phyloP scores from a whole-genome alignment of 2,113 vertebrate species.

The Hypanus sabinus region DNA sequence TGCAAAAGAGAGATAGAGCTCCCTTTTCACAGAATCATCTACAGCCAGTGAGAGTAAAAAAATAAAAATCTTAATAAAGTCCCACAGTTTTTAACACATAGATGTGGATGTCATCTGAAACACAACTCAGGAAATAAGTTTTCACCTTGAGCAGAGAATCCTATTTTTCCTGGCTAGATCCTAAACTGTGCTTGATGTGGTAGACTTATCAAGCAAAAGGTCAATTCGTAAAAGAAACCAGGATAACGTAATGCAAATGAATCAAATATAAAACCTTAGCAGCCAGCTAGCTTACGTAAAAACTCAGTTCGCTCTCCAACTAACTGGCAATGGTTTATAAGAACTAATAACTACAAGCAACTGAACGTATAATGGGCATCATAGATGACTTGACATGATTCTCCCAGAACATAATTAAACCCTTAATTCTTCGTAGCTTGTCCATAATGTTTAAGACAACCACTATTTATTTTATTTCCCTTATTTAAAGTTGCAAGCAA shows the following conservation, averaged over 20 bases:
- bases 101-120: not conserved
- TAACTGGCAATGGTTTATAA: not conserved
- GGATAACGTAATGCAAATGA: slow-evolving; percentile 15
- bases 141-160: slow-evolving; percentile 29
- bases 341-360: not conserved
- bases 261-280: slow-evolving; percentile 5
- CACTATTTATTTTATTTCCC: not conserved
- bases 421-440: not conserved
- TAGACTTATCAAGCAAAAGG: slow-evolving; percentile 24
- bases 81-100: not conserved
- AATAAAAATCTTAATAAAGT: slow-evolving; percentile 12
- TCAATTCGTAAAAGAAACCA: slow-evolving; percentile 12
- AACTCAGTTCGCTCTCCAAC: not conserved
- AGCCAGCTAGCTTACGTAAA: not conserved
- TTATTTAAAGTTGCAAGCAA: not conserved
- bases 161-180: slow-evolving; percentile 7
- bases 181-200: not conserved
- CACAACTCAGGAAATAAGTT: not conserved
- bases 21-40: not conserved
- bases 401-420: not conserved
- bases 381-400: slow-evolving; percentile 24
- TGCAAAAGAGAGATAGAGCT: not conserved
- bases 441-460: not conserved
- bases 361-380: not conserved
- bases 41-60: not conserved